These are phyloP conservation scores for Agelaius tricolor DNA, from an alignment of 2,113 vertebrate genomes.

Conservation along the genomic window DNA sequence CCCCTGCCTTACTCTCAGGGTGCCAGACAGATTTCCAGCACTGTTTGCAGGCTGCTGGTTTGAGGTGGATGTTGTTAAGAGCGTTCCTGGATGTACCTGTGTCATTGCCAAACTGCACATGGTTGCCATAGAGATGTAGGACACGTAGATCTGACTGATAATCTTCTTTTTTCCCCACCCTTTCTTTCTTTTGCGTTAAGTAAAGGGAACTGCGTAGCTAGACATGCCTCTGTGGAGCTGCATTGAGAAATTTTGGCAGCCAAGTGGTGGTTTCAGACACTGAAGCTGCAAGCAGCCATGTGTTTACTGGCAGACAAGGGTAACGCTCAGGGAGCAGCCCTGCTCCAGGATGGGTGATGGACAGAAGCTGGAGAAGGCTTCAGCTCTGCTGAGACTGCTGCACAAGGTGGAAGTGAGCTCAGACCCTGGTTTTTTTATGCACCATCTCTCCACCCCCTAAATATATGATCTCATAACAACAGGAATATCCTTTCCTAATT, in stretches of 20 bases:
- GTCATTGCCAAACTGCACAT: neutral
- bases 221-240: neutral
- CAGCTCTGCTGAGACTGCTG: neutral
- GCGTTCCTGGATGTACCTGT: neutral
- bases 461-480: neutral
- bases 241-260: neutral
- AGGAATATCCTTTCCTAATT: neutral
- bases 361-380: neutral
- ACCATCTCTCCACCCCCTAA: neutral
- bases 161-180: neutral
- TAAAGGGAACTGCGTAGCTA: neutral
- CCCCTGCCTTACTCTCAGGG: neutral
- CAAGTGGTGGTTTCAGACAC: neutral
- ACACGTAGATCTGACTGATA: slow-evolving; percentile 9
- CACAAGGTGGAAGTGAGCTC: neutral
- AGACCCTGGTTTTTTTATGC: neutral
- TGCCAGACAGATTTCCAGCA: neutral
- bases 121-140: slow-evolving; percentile 70
- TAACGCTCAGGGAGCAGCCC: neutral
- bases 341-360: neutral
- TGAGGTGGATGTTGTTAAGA: neutral
- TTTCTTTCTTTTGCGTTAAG: neutral
- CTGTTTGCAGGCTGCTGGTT: neutral
- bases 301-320: neutral
- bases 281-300: neutral